These are phyloP conservation scores for Lutraria lutraria DNA, from an alignment of 2,888 invertebrate genomes.

Conservation along the genomic window DNA sequence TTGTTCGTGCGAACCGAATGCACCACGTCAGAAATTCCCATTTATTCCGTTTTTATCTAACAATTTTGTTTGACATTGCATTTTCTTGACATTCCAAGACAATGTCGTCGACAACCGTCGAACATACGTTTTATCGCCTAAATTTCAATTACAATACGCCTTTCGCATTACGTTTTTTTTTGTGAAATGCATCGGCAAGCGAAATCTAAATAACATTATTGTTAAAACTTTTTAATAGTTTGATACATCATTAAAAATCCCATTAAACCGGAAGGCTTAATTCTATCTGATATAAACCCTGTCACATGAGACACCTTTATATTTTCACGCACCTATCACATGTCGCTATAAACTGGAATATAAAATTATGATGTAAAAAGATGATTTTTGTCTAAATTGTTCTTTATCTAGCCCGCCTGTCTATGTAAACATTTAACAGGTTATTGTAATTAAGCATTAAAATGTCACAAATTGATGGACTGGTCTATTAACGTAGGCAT, in stretches of 20 bases:
- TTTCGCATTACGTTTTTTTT: background rate
- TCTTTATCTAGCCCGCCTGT: background rate
- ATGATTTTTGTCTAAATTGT: constrained; percentile 6
- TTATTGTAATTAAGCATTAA: background rate
- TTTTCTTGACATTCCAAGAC: background rate
- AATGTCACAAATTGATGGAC: constrained; percentile 8
- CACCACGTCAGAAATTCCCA: background rate
- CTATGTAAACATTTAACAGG: background rate
- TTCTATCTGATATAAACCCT: background rate
- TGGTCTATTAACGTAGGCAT: background rate
- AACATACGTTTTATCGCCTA: background rate
- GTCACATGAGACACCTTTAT: constrained; percentile 10
- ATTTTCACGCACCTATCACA: background rate
- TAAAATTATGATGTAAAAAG: background rate
- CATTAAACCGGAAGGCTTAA: background rate
- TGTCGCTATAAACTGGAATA: background rate
- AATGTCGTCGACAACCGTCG: background rate
- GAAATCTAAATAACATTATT: background rate
- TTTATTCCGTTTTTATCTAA: background rate
- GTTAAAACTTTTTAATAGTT: background rate
- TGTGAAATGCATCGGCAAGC: background rate
- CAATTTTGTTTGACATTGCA: background rate
- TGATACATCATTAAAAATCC: background rate
- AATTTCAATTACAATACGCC: background rate
- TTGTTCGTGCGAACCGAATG: background rate